These are phyloP conservation scores for Choristoneura fumiferana DNA, from an alignment of 1,140 invertebrate species.

Conservation along the genomic window DNA sequence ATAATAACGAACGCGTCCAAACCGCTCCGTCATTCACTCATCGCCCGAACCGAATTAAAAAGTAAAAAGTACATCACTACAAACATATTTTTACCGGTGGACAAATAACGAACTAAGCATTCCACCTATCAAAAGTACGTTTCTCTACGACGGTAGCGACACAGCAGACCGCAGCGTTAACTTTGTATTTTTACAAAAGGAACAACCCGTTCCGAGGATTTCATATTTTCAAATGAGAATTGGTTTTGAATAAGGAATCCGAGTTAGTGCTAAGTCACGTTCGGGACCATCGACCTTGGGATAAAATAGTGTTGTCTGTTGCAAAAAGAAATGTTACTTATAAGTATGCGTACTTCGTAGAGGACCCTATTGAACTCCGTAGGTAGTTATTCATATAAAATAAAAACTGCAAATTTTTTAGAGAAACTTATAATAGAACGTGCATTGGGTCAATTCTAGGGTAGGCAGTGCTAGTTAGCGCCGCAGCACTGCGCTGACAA, in stretches of 20 bases:
- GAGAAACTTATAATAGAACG: too few species aligned
- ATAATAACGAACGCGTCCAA: conserved; percentile 18
- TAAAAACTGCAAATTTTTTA: too few species aligned
- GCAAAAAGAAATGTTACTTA: conserved; percentile 7
- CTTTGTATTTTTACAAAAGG: conserved; percentile 11
- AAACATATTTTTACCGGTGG: neutral
- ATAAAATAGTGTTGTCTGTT: neutral
- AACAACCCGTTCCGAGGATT: conserved; percentile 49
- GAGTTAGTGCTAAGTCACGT: conserved; percentile 34
- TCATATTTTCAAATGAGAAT: conserved; percentile 60
- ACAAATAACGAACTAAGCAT: neutral
- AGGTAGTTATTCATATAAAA: too few species aligned
- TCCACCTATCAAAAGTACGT: neutral
- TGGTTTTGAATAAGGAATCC: conserved; percentile 40
- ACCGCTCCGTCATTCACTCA: conserved; percentile 17
- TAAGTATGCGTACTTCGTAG: too few species aligned
- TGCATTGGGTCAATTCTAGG: too few species aligned
- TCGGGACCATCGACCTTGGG: conserved; percentile 18
- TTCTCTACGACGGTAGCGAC: neutral
- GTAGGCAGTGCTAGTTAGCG: too few species aligned
- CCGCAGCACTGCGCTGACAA: too few species aligned
- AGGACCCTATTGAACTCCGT: too few species aligned
- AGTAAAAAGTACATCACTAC: conserved; percentile 17
- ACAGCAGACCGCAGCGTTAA: neutral
- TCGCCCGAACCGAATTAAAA: conserved; percentile 16